A percentile compares a stretch with the other conserved stretches of the same genome.
Evolutionary conservation across 2,113 vertebrate genomes (phyloP).

Genomic region (Cisticola juncidis): DNA sequence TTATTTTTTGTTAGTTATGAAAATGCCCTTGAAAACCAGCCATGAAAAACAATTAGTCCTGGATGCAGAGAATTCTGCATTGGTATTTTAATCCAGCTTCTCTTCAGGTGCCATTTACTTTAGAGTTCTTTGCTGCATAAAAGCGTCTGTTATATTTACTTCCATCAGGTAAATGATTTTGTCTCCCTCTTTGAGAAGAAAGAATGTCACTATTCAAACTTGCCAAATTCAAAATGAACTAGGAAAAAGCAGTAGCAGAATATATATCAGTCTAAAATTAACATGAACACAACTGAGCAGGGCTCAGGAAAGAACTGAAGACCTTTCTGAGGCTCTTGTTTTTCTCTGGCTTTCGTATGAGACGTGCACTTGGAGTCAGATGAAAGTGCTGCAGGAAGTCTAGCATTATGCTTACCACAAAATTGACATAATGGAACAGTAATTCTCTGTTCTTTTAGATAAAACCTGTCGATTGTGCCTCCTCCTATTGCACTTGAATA

Average conservation of each 20-base stretch:
- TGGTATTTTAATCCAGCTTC: not conserved
- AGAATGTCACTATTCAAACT: not conserved
- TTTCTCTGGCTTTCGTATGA: not conserved
- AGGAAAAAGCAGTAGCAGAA: not conserved
- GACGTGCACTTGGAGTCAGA: not conserved
- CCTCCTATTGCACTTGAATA: not conserved
- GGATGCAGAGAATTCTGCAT: not conserved
- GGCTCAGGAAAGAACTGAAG: not conserved
- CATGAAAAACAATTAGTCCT: not conserved
- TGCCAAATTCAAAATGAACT: not conserved
- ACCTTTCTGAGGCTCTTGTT: not conserved
- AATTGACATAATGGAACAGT: conserved; percentile 46
- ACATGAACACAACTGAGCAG: not conserved
- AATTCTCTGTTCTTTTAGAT: conserved; percentile 41
- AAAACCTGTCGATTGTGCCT: conserved; percentile 37
- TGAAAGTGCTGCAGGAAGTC: conserved; percentile 28
- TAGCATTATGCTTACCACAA: not conserved
- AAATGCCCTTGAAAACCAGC: not conserved
- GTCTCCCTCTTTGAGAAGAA: not conserved
- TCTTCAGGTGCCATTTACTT: not conserved
- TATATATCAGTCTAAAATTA: not conserved
- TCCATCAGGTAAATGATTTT: not conserved
- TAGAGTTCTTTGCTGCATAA: not conserved
- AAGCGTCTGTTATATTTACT: not conserved
- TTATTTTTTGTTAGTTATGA: not conserved